Conservation (phyloP, 2,797 vertebrate genomes). For the Nannoperca australis region DNA sequence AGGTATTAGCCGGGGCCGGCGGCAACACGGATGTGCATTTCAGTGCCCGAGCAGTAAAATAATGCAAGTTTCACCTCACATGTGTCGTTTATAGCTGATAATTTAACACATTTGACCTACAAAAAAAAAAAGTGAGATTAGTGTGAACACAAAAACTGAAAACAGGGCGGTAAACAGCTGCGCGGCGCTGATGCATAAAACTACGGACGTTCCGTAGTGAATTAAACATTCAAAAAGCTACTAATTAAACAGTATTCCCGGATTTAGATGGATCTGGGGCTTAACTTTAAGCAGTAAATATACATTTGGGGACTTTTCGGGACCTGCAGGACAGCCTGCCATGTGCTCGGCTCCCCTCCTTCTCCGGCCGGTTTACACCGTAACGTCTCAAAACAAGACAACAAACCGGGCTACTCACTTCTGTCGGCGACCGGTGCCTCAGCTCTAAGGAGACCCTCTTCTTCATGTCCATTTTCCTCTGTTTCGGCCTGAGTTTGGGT, state of each 20-base stretch:
- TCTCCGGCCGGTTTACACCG: conserved; percentile 43
- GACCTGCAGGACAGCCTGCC: conserved; percentile 45
- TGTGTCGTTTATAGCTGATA: background rate
- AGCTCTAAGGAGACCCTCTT: conserved; percentile 91
- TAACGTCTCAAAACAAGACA: conserved; percentile 21
- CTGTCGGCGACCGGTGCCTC: conserved; percentile 90
- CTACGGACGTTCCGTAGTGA: fast-evolving
- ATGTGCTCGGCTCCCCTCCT: conserved; percentile 71
- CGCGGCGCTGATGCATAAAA: background rate
- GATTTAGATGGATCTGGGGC: fast-evolving
- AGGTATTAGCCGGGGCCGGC: conserved; percentile 53
- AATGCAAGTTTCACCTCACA: background rate
- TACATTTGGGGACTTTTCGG: background rate
- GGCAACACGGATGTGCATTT: background rate
- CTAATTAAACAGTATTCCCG: fast-evolving
- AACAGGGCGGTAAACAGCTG: conserved; percentile 4
- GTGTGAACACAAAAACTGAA: background rate
- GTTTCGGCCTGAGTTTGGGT: conserved; percentile 35
- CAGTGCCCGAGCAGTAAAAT: background rate
- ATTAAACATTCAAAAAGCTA: fast-evolving
- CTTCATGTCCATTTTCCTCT: conserved; percentile 90
- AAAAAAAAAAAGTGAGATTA: too few species aligned
- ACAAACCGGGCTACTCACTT: conserved; percentile 82
- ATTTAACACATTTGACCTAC: fast-evolving
- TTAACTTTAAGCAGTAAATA: fast-evolving